Percentiles rank a stretch among this genome's conserved stretches.
phyloP scores from a whole-genome alignment of 2,113 vertebrate species.

The Pholis gunnellus region DNA sequence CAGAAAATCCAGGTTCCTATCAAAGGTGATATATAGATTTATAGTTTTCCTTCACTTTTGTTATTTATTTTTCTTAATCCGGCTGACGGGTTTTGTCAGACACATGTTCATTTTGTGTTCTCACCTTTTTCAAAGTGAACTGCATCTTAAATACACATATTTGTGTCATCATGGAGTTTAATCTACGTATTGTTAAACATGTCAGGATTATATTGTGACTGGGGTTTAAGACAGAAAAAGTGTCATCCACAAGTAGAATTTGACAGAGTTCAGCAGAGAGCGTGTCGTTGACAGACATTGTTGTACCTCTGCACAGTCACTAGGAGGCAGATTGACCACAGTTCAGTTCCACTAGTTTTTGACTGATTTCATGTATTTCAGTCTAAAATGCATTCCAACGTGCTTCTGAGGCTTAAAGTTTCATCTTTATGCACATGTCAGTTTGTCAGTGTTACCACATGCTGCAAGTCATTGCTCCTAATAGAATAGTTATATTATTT shows the following conservation, averaged over 20 bases:
- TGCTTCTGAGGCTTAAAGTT: neutral
- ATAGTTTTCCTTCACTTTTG: neutral
- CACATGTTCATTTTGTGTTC: neutral
- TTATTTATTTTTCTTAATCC: neutral
- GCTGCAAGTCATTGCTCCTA: neutral
- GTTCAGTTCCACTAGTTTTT: neutral
- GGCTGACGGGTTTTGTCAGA: neutral
- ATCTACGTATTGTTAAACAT: neutral
- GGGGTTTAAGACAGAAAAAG: no score
- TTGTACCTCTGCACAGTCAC: neutral
- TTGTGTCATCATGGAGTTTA: neutral
- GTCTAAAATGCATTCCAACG: neutral
- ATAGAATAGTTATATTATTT: neutral
- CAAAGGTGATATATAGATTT: neutral
- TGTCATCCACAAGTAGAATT: neutral
- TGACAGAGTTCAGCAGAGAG: neutral
- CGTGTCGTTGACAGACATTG: neutral
- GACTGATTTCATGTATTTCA: neutral
- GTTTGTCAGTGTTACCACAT: neutral
- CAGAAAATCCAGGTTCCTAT: neutral
- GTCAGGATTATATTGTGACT: neutral
- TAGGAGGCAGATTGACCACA: neutral
- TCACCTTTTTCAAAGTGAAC: neutral
- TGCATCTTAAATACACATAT: neutral
- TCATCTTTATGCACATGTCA: neutral